Evolutionary conservation across 2,888 invertebrate genomes (phyloP).

Genomic region (Tipula unca): DNA sequence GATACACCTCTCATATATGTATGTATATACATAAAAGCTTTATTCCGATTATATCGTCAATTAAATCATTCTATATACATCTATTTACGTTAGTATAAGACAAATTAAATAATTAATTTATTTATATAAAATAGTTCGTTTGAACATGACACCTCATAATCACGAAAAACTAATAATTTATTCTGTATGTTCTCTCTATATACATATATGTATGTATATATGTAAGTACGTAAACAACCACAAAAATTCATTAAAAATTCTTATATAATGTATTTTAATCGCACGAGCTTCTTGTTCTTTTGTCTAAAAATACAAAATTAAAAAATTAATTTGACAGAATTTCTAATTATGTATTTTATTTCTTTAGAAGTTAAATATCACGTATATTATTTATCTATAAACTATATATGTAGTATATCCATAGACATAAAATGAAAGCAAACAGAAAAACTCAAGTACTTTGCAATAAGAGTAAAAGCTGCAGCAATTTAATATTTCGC

Average conservation of each 20-base stretch:
- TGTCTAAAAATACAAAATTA: background rate
- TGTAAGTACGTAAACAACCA: too few relatives aligned
- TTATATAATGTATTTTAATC: background rate
- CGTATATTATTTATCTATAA: too few relatives aligned
- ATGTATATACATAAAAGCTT: background rate
- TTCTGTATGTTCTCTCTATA: background rate
- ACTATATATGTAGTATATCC: too few relatives aligned
- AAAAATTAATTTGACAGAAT: background rate
- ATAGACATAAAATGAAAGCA: too few relatives aligned
- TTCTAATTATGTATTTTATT: background rate
- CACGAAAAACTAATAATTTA: background rate
- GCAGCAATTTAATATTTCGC: background rate
- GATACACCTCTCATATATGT: too few relatives aligned
- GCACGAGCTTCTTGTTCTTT: background rate
- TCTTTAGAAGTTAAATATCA: background rate
- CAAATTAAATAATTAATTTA: background rate
- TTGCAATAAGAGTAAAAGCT: background rate
- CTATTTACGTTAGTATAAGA: too few relatives aligned
- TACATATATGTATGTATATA: too few relatives aligned
- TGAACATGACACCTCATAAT: background rate
- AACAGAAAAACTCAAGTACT: background rate
- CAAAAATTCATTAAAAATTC: background rate
- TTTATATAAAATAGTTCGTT: background rate
- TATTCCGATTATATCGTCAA: background rate
- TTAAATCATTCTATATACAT: background rate